These are phyloP conservation scores for Caloenas nicobarica DNA, from an alignment of 2,113 vertebrate genomes.

Conservation along the genomic window DNA sequence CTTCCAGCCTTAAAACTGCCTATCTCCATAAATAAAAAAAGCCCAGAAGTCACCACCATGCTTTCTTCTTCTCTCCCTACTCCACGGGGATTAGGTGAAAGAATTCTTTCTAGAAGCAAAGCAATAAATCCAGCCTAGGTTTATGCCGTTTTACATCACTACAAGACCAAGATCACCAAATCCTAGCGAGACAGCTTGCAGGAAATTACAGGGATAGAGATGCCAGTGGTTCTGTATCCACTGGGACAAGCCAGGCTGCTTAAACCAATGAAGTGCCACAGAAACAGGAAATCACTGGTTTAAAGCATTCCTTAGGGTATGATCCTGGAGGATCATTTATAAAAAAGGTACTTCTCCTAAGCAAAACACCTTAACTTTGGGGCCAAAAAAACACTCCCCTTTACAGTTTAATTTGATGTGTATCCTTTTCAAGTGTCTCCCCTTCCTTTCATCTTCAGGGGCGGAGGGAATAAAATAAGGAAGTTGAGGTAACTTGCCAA, in stretches of 20 bases:
- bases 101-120: background rate
- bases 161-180: constrained; percentile 18
- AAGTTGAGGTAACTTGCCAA: background rate
- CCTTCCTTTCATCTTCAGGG: background rate
- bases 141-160: constrained; percentile 11
- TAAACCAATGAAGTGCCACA: background rate
- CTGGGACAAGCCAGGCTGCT: background rate
- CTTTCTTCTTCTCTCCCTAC: background rate
- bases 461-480: background rate
- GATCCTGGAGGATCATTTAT: background rate
- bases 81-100: constrained; percentile 1
- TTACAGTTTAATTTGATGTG: background rate
- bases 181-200: constrained; percentile 22
- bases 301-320: constrained; percentile 17
- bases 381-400: background rate
- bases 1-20: background rate
- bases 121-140: constrained; percentile 27
- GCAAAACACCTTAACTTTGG: background rate
- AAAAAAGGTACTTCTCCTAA: background rate
- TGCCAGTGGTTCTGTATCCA: background rate
- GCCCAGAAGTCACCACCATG: background rate
- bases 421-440: background rate
- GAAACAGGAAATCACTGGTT: constrained; percentile 41
- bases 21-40: background rate
- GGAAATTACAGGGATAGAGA: constrained; percentile 52